Evolutionary conservation across 2,888 invertebrate genomes (phyloP).

Genomic region (Beris chalybata): DNA sequence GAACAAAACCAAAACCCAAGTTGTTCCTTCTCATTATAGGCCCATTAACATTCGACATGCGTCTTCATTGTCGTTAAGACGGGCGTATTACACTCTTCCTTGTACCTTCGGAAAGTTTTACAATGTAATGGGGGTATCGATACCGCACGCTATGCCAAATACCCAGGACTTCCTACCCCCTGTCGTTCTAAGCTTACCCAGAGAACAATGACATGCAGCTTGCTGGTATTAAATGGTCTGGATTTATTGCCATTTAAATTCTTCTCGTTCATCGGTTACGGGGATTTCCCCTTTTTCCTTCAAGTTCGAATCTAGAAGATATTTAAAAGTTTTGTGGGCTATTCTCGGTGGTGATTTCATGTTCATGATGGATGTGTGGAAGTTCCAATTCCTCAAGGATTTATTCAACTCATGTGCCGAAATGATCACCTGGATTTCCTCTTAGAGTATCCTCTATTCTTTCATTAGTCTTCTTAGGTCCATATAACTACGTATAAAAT

Average conservation of each 20-base stretch:
- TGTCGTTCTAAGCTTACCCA: slow-evolving; percentile 4
- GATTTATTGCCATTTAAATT: slow-evolving; percentile 55
- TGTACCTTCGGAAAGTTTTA: background rate
- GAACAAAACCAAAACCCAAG: slow-evolving; percentile 7
- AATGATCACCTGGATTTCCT: too few relatives aligned
- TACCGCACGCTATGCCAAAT: background rate
- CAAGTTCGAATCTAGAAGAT: too few relatives aligned
- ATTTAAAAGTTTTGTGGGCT: too few relatives aligned
- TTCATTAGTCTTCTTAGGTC: too few relatives aligned
- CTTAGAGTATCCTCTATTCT: too few relatives aligned
- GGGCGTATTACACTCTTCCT: background rate
- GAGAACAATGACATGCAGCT: slow-evolving; percentile 32
- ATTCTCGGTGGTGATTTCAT: too few relatives aligned
- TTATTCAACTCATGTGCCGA: too few relatives aligned
- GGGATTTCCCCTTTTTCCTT: slow-evolving; percentile 1
- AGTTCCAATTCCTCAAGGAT: too few relatives aligned
- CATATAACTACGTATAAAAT: too few relatives aligned
- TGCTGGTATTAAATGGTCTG: slow-evolving; percentile 40
- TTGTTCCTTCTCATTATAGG: slow-evolving; percentile 26
- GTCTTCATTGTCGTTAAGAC: slow-evolving; percentile 20
- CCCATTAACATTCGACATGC: slow-evolving; percentile 35
- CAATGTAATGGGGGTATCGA: slow-evolving; percentile 4
- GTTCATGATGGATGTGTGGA: too few relatives aligned
- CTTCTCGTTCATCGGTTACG: slow-evolving; percentile 54
- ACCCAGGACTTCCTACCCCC: slow-evolving; percentile 4